Percentiles rank a stretch among this genome's conserved stretches.
Evolutionary conservation across 2,797 vertebrate genomes (phyloP).

Genomic region (Notolepis coatsorum): DNA sequence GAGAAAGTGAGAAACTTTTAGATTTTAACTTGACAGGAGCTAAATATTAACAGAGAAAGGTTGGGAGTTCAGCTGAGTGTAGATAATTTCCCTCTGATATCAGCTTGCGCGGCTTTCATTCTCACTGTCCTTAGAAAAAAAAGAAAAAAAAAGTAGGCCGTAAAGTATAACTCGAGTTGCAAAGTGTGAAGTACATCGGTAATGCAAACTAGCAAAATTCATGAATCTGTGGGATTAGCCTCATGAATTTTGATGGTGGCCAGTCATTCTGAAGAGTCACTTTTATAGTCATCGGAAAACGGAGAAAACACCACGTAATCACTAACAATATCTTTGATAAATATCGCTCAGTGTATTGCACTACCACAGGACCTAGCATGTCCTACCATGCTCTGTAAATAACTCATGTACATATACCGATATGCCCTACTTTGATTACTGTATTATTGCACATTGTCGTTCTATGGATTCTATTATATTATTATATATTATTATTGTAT

Average conservation of each 20-base stretch:
- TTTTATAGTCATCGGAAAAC: conserved; percentile 29
- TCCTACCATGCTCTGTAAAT: too few relatives aligned
- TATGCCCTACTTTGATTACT: too few relatives aligned
- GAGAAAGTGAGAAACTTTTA: conserved; percentile 74
- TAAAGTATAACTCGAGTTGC: not conserved
- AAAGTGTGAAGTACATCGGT: conserved; percentile 40
- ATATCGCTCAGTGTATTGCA: conserved; percentile 65
- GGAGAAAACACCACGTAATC: conserved; percentile 36
- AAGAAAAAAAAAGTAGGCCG: conserved; percentile 28
- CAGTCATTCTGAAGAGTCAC: conserved; percentile 38
- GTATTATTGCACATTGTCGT: too few relatives aligned
- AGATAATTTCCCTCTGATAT: conserved; percentile 43
- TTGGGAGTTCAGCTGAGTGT: conserved; percentile 58
- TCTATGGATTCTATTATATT: too few relatives aligned
- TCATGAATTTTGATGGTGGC: conserved; percentile 54
- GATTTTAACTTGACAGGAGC: conserved; percentile 73
- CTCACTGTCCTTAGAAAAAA: conserved; percentile 44
- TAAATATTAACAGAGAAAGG: conserved; percentile 72
- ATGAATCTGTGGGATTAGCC: conserved; percentile 51
- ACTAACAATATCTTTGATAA: conserved; percentile 46
- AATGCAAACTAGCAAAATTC: conserved; percentile 51
- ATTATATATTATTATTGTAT: too few relatives aligned
- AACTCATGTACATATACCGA: too few relatives aligned
- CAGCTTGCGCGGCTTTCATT: conserved; percentile 43
- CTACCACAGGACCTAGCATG: too few relatives aligned